Conservation (phyloP, 53 echinoderm and acorn worm genomes). For the Paracentrotus lividus region DNA sequence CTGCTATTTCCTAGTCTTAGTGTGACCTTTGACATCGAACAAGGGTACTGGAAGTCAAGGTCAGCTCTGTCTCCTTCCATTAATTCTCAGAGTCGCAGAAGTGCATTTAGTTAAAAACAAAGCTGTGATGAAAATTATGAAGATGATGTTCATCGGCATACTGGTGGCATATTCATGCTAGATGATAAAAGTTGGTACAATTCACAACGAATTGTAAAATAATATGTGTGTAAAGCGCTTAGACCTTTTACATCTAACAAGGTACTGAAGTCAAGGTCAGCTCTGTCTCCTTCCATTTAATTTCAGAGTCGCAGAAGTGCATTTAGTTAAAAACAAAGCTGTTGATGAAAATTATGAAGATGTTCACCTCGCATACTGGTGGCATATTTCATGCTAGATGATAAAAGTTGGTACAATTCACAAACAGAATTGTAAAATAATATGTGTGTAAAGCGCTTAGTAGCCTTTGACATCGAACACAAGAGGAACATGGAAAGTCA, state of each 20-base stretch:
- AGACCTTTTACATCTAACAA: not conserved
- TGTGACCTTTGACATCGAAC: not conserved
- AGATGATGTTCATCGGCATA: not conserved
- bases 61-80: not conserved
- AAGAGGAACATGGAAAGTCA: not conserved
- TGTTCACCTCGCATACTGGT: not conserved
- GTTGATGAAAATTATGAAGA: not conserved
- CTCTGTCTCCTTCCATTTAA: not conserved
- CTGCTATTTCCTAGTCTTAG: not conserved
- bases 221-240: too few relatives aligned
- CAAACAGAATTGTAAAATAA: too few relatives aligned
- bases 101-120: not conserved
- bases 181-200: too few relatives aligned
- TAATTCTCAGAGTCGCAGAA: not conserved
- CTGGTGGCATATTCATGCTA: not conserved
- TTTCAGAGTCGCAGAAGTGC: not conserved
- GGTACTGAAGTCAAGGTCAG: not conserved
- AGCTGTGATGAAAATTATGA: not conserved
- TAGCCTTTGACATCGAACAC: not conserved
- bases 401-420: too few relatives aligned
- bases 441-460: too few relatives aligned
- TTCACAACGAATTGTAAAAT: too few relatives aligned
- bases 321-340: not conserved
- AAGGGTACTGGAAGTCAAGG: not conserved
- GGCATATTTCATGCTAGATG: too few relatives aligned